Evolutionary conservation across 2,113 vertebrate genomes (phyloP).

Genomic region (Salvator merianae): DNA sequence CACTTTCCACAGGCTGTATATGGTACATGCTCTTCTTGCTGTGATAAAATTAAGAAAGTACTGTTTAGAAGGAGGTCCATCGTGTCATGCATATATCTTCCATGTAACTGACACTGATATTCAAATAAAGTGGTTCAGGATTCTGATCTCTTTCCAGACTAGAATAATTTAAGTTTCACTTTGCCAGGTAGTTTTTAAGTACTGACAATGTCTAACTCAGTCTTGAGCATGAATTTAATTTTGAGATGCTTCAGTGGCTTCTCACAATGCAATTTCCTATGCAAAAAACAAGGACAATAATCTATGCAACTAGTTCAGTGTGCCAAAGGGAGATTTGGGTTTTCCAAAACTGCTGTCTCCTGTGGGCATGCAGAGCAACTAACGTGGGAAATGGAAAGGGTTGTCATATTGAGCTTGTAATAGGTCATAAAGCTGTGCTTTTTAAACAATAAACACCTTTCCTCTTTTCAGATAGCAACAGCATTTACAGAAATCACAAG

Average conservation of each 20-base stretch:
- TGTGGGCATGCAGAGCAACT: background rate
- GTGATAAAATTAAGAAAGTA: conserved; percentile 44
- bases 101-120: background rate
- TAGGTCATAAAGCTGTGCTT: background rate
- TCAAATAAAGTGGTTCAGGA: background rate
- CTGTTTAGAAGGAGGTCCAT: background rate
- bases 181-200: background rate
- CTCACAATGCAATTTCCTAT: background rate
- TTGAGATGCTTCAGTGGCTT: background rate
- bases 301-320: background rate
- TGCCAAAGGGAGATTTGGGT: background rate
- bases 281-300: background rate
- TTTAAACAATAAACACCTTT: too few relatives aligned
- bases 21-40: conserved; percentile 88
- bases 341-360: background rate
- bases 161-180: background rate
- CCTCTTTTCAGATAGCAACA: too few relatives aligned
- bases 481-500: background rate
- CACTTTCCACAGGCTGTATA: conserved; percentile 88
- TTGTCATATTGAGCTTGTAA: background rate
- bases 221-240: background rate
- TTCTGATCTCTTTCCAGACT: background rate
- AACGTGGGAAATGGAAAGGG: background rate
- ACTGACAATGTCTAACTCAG: background rate
- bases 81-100: background rate